Base-by-base conservation (phyloP, 2,113 vertebrate genomes). In the Seriola aureovittata region DNA sequence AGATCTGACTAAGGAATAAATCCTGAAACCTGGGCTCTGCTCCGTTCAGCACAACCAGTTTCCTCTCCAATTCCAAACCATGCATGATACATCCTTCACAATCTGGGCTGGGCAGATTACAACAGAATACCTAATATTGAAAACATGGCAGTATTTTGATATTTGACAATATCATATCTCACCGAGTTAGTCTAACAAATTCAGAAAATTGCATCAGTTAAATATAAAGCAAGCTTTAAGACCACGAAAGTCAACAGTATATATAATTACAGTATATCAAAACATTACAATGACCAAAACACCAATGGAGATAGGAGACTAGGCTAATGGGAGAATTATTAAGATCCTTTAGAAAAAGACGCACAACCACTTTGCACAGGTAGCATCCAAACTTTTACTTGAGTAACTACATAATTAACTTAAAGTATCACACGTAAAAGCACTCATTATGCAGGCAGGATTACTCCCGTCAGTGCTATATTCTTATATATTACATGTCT, bases 31-130 rank as follows among this genome's bases (percentile, higher is more conserved):
- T 3, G 2, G 9, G 12, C 38, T 23, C 46, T 21, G 42, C 58
- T 11, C 25, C 55, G 25, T 1, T 57, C 9, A 44, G 1, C 9
- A 52, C 11, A 77, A 21, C 2, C 59, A 44, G 12, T 50, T 71
- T 60, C 50, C 38, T 48, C 50, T 66, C 42, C 25, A 17, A 17
- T 36, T 69, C 55, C 17, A 73, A 62, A 68, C 62, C 59, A 42
- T 38, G 57, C 14, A 60, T 16, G 1, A 40, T 21, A 52, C 42
- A 62, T 59, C 21, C 13, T 42, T 59, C 21, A 73, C 21, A 63
- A 40, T 64, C 6, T 66, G 46, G 16, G 40, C 9, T 17, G 29
- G 4, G 21, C 29, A 2, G 29, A 29, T 29, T 29, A 29, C 29
- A 29, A 29, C 29, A 29, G 29, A 29, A 29, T 2, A 29, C 32